Base-by-base conservation (phyloP, 1,140 invertebrate species). In the Rhizoglyphus robini region DNA sequence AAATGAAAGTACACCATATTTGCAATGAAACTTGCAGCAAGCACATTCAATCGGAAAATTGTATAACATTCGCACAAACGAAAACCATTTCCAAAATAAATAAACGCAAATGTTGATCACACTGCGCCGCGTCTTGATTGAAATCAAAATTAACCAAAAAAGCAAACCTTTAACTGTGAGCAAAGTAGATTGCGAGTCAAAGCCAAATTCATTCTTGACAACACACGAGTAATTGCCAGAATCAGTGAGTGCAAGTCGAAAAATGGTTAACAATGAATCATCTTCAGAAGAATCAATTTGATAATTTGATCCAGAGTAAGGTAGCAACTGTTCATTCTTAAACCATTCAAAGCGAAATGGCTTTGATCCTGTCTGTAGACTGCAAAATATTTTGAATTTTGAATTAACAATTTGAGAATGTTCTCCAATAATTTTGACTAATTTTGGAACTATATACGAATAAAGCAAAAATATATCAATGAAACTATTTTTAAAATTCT, bases 261-360 rank as follows among this genome's bases (percentile, higher is more conserved):
- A 36, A 1, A 69, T 67, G 2, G 49, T 46, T 18, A 67, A 46
- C 15, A 41, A 15, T n/a, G 65, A 69, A 11, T 29, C 23, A 27
- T 63, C 60, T 34, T 64, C 8, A 8, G 13, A 11, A 34, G 57
- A 30, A 5, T 59, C 34, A 18, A 59, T 38, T 59, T 23, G 57
- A 59, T 59, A 38, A 29, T 31, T 31, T 8, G 23, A 51, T 4
- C 4, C 4, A 5, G 47, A 51, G 2, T n/a, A 3, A 5, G 20
- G 4, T 2, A 51, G 23, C 13, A 23, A 11, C 2, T 51, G 48
- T 3, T 13, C 20, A 51, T 51, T 25, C 29, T 27, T n/a, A 4
- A 23, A 27, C 48, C 48, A 51, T 51, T n/a, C 48, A 23, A 51
- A 51, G n/a, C n/a, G 5, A 20, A 49, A 49, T 49, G 47, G 47